phyloP scores from a whole-genome alignment of 2,113 vertebrate species.

The Ophiodon elongatus region DNA sequence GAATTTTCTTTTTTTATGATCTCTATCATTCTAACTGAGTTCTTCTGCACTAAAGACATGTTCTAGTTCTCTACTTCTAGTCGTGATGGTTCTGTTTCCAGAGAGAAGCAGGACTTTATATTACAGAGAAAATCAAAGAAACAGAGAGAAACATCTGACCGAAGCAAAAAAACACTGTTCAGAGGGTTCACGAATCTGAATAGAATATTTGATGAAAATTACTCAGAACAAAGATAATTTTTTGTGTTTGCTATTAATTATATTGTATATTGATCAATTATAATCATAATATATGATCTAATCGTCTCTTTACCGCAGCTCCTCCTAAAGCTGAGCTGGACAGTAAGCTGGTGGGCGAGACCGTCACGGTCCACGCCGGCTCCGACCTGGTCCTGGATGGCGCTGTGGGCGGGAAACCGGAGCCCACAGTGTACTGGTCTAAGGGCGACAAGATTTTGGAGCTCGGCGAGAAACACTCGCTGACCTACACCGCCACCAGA shows the following conservation, averaged over 20 bases:
- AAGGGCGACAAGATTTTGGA: constrained; percentile 96
- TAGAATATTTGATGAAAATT: neutral
- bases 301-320: constrained; percentile 77
- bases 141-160: too few species aligned
- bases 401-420: constrained; percentile 95
- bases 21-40: too few species aligned
- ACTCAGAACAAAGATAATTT: neutral
- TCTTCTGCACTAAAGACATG: too few species aligned
- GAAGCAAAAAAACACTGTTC: too few species aligned
- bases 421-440: constrained; percentile 97
- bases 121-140: too few species aligned
- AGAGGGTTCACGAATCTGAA: neutral
- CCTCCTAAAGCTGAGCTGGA: constrained; percentile 96
- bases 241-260: neutral
- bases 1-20: too few species aligned
- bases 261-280: neutral
- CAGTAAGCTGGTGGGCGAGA: constrained; percentile 91
- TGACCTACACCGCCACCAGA: constrained; percentile 95
- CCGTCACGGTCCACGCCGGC: constrained; percentile 90
- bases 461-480: constrained; percentile 92
- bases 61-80: too few species aligned
- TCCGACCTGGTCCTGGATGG: constrained; percentile 97
- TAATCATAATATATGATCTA: neutral
- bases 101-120: too few species aligned
- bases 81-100: too few species aligned